Base-by-base conservation (phyloP, 2,797 vertebrate species). In the Chelon auratus region DNA sequence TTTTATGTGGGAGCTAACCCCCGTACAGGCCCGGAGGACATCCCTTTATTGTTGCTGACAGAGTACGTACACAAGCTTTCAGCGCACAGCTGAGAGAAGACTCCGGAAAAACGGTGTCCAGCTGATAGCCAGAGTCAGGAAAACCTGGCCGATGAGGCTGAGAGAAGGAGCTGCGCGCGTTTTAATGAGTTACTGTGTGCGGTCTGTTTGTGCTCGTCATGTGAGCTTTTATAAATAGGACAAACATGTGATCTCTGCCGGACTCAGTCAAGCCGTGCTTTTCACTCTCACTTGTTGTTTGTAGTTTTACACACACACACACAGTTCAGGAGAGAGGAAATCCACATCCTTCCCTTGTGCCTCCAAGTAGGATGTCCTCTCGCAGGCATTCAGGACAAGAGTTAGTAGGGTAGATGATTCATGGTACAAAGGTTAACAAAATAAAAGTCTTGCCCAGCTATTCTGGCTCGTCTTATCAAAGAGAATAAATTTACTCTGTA, bases 11-110 rank as follows among this genome's bases (percentile, higher is more conserved):
- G 85, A 67, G 50, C 36, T 5, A 77, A 62, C 47, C 71, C 71
- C 62, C 22, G 9, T 1, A 1, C 55, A 73, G 71, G 47, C 20
- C 66, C 67, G 24, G 64, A 87, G 68, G 68, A 93, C 90, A 90
- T 93, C 92, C 90, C 73, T 71, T 86, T 73, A 90, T 91, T 92
- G 91, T 92, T 54, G 40, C 53, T 60, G 62, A 79, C 81, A 72
- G n/a, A n/a, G n/a, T 86, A 78, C 47, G 20, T 72, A 63, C 63
- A 58, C 58, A 22, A 62, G 17, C 52, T 20, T 7, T 77, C 55
- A 56, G 61, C 70, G 55, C 68, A 60, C 62, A 68, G 59, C 13
- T 24, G 75, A 67, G 56, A 55, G 56, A 39, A 45, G 9, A n/a
- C 9, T 65, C 53, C 3, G 0, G 33, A 37, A 50, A 80, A 65